Conservation (phyloP, 2,113 vertebrate species). For the Phylloscopus trochilus region DNA sequence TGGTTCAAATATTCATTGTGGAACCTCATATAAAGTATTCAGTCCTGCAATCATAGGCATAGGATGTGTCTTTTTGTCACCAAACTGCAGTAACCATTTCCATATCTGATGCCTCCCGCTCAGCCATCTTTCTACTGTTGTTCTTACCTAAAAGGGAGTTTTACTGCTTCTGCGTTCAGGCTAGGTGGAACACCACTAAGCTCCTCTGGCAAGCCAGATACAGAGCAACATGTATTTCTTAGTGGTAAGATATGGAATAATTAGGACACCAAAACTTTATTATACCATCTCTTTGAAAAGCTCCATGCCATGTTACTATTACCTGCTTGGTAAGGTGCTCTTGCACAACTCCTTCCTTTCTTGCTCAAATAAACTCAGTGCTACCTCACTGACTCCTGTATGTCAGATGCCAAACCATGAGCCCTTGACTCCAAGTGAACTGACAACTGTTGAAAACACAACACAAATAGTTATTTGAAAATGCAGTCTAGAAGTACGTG, state of each 20-base stretch:
- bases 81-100: not conserved
- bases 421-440: not conserved
- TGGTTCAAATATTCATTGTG: not conserved
- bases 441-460: not conserved
- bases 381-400: not conserved
- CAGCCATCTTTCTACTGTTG: fast-evolving
- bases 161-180: not conserved
- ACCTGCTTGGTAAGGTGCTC: not conserved
- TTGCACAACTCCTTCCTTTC: not conserved
- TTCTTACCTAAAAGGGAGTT: not conserved
- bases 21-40: not conserved
- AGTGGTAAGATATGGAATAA: not conserved
- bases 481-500: not conserved
- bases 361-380: not conserved
- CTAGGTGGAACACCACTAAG: not conserved
- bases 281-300: not conserved
- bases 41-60: not conserved
- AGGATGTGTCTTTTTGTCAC: not conserved
- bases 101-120: not conserved
- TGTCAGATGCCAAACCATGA: not conserved
- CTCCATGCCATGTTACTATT: fast-evolving
- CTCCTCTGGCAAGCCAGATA: not conserved
- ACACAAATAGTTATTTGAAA: not conserved
- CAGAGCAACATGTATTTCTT: not conserved
- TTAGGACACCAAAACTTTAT: not conserved